Evolutionary conservation across 2,113 vertebrate genomes (phyloP), one percentile per base, ranked within the genome.

Genomic region (Xerus inauris): DNA sequence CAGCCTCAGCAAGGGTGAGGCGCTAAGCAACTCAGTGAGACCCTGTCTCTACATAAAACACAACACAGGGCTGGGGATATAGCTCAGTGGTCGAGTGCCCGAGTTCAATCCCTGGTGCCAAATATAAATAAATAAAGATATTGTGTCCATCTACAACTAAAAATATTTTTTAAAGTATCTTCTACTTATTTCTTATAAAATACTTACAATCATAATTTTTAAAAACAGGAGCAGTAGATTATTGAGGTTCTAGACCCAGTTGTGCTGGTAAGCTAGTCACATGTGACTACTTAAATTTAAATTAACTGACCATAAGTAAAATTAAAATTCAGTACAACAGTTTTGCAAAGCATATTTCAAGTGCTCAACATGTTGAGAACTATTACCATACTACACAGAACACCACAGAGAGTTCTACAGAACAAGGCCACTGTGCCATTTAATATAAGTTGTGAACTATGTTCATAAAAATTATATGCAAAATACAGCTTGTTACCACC

Each of bases 301-400:
- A 83, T 81, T 47, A 91, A 89, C 59, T 30, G 80, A 81, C 57
- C 51, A 75, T 86, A 85, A 81, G 49, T 67, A 49, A 75, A 83
- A 35, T 83, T 42, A 62, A 82, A 82, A 83, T 65, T 62, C 81
- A 65, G 59, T 59, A 83, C 59, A 83, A 64, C 64, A 87, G 47
- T 73, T 87, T 79, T 51, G 84, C 7, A n/a, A 73, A 28, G 20
- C 30, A 76, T 2, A 71, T 69, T 73, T 85, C 83, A 87, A 69
- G 1, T 28, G 28, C 11, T 71, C 40, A 91, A 35, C 32, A 49
- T 40, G 32, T 1, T 0, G 28, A 22, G 10, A 19, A 26, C 26
- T 8, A 6, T 49, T 79, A 72, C 38, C 12, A 16, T 16, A 38
- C 1, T 72, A 22, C 5, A n/a, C 40, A 45, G 35, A 51, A 75